These are phyloP conservation scores for Globodera ellingtonae DNA, from an alignment of 1,140 invertebrate species.

Conservation along the genomic window DNA sequence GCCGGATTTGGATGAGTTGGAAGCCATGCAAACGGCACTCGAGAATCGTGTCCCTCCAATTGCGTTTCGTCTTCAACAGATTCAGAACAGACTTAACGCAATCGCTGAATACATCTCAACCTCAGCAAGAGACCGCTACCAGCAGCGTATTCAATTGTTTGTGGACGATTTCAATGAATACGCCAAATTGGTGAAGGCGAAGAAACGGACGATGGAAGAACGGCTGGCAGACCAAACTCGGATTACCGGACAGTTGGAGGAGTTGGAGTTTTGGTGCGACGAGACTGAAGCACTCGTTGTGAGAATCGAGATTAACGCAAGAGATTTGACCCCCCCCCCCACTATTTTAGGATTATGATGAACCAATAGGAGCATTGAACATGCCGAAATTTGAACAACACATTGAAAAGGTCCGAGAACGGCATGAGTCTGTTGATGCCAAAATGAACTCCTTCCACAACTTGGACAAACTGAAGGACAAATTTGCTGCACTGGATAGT, in stretches of 20 bases:
- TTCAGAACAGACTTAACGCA: slow-evolving; percentile 39
- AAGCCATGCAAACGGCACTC: slow-evolving; percentile 37
- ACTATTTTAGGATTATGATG: slow-evolving; percentile 15
- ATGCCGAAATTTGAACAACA: slow-evolving; percentile 36
- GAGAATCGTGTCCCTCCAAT: slow-evolving; percentile 45
- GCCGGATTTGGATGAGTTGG: slow-evolving; percentile 51
- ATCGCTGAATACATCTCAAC: slow-evolving; percentile 37
- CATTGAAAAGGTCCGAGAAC: slow-evolving; percentile 28
- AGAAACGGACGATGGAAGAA: slow-evolving; percentile 38
- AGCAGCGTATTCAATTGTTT: slow-evolving; percentile 32
- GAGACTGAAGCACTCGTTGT: slow-evolving; percentile 52
- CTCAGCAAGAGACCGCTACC: slow-evolving; percentile 14
- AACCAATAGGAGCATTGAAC: slow-evolving; percentile 33
- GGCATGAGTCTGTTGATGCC: slow-evolving; percentile 37
- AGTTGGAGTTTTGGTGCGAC: slow-evolving; percentile 57
- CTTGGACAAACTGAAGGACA: slow-evolving; percentile 53
- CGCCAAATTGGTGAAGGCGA: slow-evolving; percentile 31
- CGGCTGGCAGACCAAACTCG: slow-evolving; percentile 46
- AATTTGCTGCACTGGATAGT: slow-evolving; percentile 48
- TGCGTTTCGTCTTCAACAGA: slow-evolving; percentile 49
- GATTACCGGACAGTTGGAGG: slow-evolving; percentile 47
- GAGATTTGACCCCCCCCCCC: background rate
- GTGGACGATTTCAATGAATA: slow-evolving; percentile 38
- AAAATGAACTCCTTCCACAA: slow-evolving; percentile 34
- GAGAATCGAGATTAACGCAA: background rate